Evolutionary conservation across 1,140 invertebrate genomes (phyloP).

Genomic region (Himalopsyche phryganea): DNA sequence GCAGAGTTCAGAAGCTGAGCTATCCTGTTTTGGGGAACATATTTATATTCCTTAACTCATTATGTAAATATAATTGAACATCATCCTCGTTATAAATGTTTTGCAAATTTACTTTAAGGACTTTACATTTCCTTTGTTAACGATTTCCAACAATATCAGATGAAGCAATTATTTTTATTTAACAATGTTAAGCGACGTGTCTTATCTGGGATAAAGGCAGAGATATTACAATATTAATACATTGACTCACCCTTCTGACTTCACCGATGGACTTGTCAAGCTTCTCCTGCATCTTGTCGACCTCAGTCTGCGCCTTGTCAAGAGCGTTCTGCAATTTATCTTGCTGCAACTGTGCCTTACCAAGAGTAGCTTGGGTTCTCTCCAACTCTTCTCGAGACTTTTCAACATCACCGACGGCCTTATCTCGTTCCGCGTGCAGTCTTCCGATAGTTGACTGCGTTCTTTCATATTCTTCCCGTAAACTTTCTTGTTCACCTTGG

Average conservation of each 20-base stretch:
- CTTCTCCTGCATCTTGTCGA: constrained; percentile 85
- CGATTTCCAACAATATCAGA: too few relatives aligned
- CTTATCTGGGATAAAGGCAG: too few relatives aligned
- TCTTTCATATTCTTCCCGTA: constrained; percentile 87
- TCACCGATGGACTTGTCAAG: constrained; percentile 77
- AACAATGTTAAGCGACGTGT: too few relatives aligned
- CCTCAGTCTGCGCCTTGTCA: constrained; percentile 85
- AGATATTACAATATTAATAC: constrained; percentile 4
- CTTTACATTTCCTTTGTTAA: too few relatives aligned
- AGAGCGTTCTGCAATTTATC: constrained; percentile 84
- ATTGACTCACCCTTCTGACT: constrained; percentile 66
- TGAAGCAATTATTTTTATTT: too few relatives aligned
- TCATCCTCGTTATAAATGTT: too few relatives aligned
- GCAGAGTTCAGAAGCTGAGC: too few relatives aligned
- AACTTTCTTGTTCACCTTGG: constrained; percentile 86
- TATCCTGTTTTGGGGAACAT: too few relatives aligned
- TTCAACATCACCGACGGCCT: constrained; percentile 78
- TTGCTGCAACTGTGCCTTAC: constrained; percentile 84
- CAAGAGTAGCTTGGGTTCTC: constrained; percentile 80
- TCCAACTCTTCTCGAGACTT: constrained; percentile 89
- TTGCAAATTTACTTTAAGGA: too few relatives aligned
- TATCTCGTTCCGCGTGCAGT: constrained; percentile 83
- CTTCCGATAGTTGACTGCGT: constrained; percentile 70
- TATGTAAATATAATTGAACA: too few relatives aligned
- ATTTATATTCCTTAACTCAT: too few relatives aligned